phyloP scores from a whole-genome alignment of 2,888 invertebrate genomes.

The Esperia sulphurella region DNA sequence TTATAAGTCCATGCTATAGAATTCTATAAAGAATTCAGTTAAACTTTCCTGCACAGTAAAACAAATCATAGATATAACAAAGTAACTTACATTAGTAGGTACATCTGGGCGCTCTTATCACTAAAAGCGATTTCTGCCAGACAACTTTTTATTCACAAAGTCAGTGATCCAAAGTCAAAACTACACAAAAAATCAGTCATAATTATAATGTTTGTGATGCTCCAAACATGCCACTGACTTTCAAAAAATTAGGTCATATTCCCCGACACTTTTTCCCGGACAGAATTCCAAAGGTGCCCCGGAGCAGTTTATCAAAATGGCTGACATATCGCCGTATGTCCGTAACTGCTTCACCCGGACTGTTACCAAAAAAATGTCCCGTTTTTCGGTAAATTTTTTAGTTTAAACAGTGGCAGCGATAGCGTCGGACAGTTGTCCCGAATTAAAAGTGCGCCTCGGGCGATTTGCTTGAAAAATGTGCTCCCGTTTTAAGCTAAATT shows the following conservation, averaged over 20 bases:
- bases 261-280: conserved; percentile 1
- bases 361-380: conserved; percentile 19
- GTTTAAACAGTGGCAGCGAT: conserved; percentile 38
- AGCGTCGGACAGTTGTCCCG: conserved; percentile 37
- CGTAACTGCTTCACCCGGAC: conserved; percentile 14
- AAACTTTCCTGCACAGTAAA: no score
- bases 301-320: conserved; percentile 45
- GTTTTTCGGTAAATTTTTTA: conserved; percentile 33
- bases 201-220: no score
- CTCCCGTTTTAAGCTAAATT: conserved; percentile 10
- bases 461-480: conserved; percentile 33
- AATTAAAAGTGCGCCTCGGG: conserved; percentile 39
- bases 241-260: not conserved
- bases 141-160: no score
- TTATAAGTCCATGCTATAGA: no score
- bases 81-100: no score
- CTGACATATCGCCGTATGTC: conserved; percentile 44
- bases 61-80: no score
- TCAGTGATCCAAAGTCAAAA: no score
- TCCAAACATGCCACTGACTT: not conserved
- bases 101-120: no score
- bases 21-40: no score
- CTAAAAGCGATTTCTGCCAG: no score
- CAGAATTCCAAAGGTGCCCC: conserved; percentile 11
- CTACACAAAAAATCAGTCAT: no score